These are phyloP conservation scores for Andrena trimmerana DNA, from an alignment of 2,888 invertebrate genomes.

Conservation along the genomic window DNA sequence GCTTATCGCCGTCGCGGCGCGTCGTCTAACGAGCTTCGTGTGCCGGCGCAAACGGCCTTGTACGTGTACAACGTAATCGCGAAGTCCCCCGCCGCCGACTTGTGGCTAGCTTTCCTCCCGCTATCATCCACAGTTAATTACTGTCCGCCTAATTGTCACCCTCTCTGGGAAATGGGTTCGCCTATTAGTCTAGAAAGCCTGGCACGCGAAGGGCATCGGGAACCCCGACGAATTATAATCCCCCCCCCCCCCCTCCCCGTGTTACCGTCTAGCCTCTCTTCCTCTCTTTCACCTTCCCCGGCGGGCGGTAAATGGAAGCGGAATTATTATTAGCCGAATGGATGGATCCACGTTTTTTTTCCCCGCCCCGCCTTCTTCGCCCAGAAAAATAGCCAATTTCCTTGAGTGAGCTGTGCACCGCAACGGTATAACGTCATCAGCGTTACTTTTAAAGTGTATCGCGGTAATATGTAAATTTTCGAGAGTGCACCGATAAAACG, in stretches of 20 bases:
- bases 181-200: constrained; percentile 49
- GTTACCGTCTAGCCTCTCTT: neutral
- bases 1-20: constrained; percentile 67
- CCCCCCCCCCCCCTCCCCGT: too few species aligned
- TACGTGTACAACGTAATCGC: constrained; percentile 58
- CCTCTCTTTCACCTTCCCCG: neutral
- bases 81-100: constrained; percentile 31
- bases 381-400: constrained; percentile 43
- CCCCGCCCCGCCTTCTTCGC: too few species aligned
- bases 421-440: constrained; percentile 17
- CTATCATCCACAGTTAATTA: constrained; percentile 68
- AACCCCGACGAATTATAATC: constrained; percentile 16
- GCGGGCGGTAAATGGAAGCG: constrained; percentile 18
- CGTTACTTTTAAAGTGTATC: constrained; percentile 47
- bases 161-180: constrained; percentile 52
- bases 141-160: constrained; percentile 66
- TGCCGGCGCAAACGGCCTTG: constrained; percentile 25
- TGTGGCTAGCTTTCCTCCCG: constrained; percentile 44
- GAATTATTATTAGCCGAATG: constrained; percentile 31
- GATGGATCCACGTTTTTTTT: neutral
- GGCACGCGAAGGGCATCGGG: constrained; percentile 20
- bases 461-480: constrained; percentile 49
- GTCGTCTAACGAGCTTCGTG: constrained; percentile 32
- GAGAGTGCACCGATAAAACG: constrained; percentile 41
- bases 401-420: constrained; percentile 37